Conservation (phyloP, 92 coral and sea anemone genomes). For the Porites cylindrica region DNA sequence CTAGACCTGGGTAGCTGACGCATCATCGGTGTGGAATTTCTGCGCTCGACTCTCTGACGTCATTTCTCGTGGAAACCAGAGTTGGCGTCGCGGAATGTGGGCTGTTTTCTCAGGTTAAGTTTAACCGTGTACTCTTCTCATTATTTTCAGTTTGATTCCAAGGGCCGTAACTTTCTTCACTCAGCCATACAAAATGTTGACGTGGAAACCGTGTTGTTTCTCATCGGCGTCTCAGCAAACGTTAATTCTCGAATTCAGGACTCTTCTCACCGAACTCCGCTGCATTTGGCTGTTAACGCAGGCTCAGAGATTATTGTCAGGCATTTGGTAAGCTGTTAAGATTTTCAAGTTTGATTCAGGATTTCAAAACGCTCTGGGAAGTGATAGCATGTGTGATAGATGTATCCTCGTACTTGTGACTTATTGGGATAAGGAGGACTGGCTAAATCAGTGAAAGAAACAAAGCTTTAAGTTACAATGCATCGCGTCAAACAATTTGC, state of each 20-base stretch:
- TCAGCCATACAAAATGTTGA: conserved; percentile 82
- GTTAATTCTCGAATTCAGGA: conserved; percentile 94
- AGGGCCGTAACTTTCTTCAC: conserved; percentile 97
- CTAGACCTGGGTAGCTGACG: too few species aligned
- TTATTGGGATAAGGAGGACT: too few species aligned
- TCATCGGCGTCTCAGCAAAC: conserved; percentile 88
- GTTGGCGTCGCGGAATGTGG: too few species aligned
- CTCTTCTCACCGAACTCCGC: conserved; percentile 89
- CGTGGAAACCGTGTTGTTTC: conserved; percentile 94
- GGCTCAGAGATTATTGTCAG: conserved; percentile 97
- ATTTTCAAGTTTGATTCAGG: background rate
- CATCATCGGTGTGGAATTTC: too few species aligned
- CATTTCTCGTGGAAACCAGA: too few species aligned
- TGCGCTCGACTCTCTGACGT: too few species aligned
- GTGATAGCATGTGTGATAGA: background rate
- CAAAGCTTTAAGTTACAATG: too few species aligned
- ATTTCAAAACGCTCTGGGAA: background rate
- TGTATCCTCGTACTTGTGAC: too few species aligned
- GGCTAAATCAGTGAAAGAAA: too few species aligned
- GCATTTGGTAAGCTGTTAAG: conserved; percentile 78
- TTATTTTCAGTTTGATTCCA: conserved; percentile 84
- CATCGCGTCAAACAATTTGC: too few species aligned
- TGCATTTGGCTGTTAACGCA: conserved; percentile 92
- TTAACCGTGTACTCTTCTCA: too few species aligned
- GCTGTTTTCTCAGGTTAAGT: too few species aligned